Base-by-base conservation (phyloP, 2,797 vertebrate genomes). In the Apogon hyalosoma region DNA sequence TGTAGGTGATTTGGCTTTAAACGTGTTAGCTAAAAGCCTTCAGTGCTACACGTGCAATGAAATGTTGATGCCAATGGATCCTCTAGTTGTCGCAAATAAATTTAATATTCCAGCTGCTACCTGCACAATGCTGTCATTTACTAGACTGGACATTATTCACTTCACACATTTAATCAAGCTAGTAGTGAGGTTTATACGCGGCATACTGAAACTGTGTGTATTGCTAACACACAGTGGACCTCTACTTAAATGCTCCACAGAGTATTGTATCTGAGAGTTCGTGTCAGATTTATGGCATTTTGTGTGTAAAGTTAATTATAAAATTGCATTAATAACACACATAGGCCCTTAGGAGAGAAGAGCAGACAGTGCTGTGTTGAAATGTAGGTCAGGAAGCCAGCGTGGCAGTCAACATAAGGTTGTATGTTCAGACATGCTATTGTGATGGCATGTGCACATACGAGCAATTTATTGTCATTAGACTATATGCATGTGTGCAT, bases 301-400 rank as follows among this genome's bases (percentile, higher is more conserved):
- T 69, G 28, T 73, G 53, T 71, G 45, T 75, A 16, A 64, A 69
- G 74, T 65, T 86, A 81, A 90, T 88, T 75, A 83, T 72, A 61
- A 73, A 74, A 84, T 78, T 80, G 68, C 45, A 85, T 80, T 83
- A 85, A 87, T 85, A 73, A 63, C 39, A 51, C 59, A 56, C 13
- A 50, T 6, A 48, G 52, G 52, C 68, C 75, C 82, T 64, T 43
- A 69, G 62, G 68, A 84, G 73, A 80, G 59, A 60, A 6, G 42
- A 49, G 53, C 80, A 86, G 84, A 87, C 86, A 79, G 67, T 54
- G 18, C 75, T 82, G 69, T 83, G 73, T 46, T 78, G 65, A 86
- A 85, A 89, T 89, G 66, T 89, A 88, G 90, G 87, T 87, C 88
- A 91, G 76, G 52, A 73, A 83, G 74, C 56, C 63, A 80, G 61